Base-by-base conservation (phyloP, 2,797 vertebrate species). In the Petrocephalus sullivani region DNA sequence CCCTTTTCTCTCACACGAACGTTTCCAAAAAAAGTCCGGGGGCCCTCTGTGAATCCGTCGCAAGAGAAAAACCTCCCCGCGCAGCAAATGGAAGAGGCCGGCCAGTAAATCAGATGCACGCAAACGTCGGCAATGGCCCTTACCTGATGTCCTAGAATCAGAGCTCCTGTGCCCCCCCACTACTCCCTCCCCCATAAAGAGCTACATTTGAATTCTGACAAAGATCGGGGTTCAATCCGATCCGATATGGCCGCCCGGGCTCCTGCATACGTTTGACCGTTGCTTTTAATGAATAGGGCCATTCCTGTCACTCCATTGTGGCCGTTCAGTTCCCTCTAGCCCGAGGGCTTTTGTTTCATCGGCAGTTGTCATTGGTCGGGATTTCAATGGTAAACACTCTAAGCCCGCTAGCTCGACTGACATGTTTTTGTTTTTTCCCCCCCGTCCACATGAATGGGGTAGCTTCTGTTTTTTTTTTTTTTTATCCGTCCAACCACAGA, bases 331-430 rank as follows among this genome's bases (percentile, higher is more conserved):
- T 88, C 83, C 82, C 82, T 85, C 88, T 33, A 49, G 82, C 88
- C 54, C 19, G 2, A 57, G 51, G 33, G 33, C 88, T 75, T 88
- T 88, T 88, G 88, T 88, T 85, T 85, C 61, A 75, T 33, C 21
- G 85, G 88, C 46, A 85, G 88, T 85, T 67, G 88, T 88, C 88
- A 88, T 85, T 88, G 88, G 88, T 88, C 46, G 60, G 88, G 60
- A 83, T 88, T 88, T 88, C 82, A 88, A 88, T 88, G 88, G 83
- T 67, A 53, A 85, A 84, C 88, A 88, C 88, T 88, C 83, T 84
- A 84, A 84, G 82, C 82, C 88, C 60, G 88, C 83, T 85, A 84
- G 57, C 88, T 88, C 58, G 88, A 64, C 60, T 85, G 88, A 56
- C 83, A 56, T 75, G 88, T 64, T 64, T 88, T 88, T 88, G 83